Evolutionary conservation across 2,113 vertebrate species (phyloP).

Genomic region (Etheostoma spectabile): DNA sequence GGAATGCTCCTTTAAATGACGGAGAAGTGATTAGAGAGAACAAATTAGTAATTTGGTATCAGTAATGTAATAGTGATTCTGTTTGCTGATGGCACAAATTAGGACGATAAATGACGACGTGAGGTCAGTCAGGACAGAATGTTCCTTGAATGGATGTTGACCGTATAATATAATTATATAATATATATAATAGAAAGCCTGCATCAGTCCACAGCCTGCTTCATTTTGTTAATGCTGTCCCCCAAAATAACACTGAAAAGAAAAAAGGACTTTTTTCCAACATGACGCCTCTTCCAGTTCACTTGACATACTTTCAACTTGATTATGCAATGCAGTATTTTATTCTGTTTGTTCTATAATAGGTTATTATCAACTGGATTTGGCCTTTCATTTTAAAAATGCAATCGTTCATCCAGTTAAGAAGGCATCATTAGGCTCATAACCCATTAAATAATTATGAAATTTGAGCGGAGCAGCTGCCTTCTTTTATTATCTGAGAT

Average conservation of each 20-base stretch:
- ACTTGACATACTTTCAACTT: background rate
- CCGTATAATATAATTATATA: background rate
- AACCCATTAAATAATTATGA: constrained; percentile 18
- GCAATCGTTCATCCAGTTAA: constrained; percentile 3
- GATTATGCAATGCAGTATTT: background rate
- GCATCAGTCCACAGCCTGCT: background rate
- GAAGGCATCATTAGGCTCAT: background rate
- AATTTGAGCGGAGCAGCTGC: background rate
- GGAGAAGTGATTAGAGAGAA: background rate
- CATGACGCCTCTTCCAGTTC: background rate
- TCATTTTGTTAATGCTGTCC: background rate
- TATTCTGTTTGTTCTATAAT: constrained; percentile 24
- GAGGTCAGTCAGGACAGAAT: background rate
- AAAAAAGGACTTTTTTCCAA: background rate
- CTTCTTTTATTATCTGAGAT: constrained; percentile 4
- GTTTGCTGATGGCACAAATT: background rate
- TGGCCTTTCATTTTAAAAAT: constrained; percentile 7
- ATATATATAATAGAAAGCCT: background rate
- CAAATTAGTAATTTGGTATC: background rate
- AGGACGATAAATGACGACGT: background rate
- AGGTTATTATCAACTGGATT: constrained; percentile 10
- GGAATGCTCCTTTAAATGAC: too few relatives aligned
- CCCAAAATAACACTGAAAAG: background rate
- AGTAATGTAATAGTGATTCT: too few relatives aligned
- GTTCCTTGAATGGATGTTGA: background rate